Evolutionary conservation across 2,113 vertebrate species (phyloP), one percentile per base, ranked within the genome.

Genomic region (Brienomyrus longianalis): DNA sequence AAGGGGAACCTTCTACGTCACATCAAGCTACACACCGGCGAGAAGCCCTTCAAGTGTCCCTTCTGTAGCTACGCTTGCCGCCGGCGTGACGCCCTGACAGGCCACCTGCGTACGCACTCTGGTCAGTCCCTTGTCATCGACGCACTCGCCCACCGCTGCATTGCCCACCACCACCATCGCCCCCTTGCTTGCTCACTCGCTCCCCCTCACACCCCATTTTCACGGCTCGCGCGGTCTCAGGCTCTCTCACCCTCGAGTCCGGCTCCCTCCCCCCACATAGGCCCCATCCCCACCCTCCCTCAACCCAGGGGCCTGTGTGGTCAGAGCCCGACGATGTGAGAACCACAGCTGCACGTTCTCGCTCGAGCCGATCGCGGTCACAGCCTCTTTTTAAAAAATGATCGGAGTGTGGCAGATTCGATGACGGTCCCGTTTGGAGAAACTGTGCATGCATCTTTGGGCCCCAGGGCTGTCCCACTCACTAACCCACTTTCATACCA

Each of bases 1-100:
- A 99, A 99, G 95, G 98, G 98, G 89, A 99, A 99, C 93, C 96
- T 99, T 93, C 96, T 99, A 95, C 97, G 98, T 93, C 98, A 99
- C 95, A 97, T 99, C 94, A 99, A 99, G 94, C 96, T 99, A 93
- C 98, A 99, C 95, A 98, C 98, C 87, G 98, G 98, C 90, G 98
- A 99, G 95, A 99, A 99, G 96, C 98, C 98, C 80, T 99, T 99
- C 96, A 99, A 99, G 96, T 99, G 98, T 94, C 98, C 98, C 89
- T 99, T 99, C 95, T 99, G 98, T 94, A 99, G 95, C 96, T 99
- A 99, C 21, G 98, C 98, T 91, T 99, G 98, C 94, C 97, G 98
- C 86, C 96, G 98, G 62, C 98, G 98, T 88, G 98, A 99, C 88
- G 98, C 98, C 89, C 97, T 99, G 91, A 98, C 98, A 43, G 98